phyloP scores from a whole-genome alignment of 2,113 vertebrate species.

The Hippolais icterina region DNA sequence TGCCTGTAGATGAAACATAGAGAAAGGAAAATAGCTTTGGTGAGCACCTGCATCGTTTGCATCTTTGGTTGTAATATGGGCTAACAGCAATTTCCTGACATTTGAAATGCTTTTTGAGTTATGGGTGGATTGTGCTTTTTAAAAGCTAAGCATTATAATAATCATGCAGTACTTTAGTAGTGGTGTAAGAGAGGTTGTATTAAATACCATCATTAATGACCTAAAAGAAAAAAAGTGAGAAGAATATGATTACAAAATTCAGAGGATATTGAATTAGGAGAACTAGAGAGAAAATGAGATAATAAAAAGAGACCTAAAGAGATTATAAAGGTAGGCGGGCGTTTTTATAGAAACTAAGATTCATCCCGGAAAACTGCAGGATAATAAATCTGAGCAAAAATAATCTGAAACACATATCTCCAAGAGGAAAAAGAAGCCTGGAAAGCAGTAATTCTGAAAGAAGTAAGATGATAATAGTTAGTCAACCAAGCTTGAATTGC shows the following conservation, averaged over 20 bases:
- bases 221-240: constrained; percentile 45
- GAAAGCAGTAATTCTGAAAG: constrained; percentile 37
- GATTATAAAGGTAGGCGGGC: constrained; percentile 42
- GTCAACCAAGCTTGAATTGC: constrained; percentile 43
- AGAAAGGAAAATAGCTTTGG: neutral
- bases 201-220: constrained; percentile 56
- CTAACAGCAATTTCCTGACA: constrained; percentile 20
- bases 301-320: constrained; percentile 56
- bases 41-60: neutral
- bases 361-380: constrained; percentile 16
- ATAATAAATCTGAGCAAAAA: constrained; percentile 60
- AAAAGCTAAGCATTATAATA: constrained; percentile 35
- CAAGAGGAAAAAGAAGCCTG: constrained; percentile 18
- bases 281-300: constrained; percentile 57
- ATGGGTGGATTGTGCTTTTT: neutral
- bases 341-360: constrained; percentile 42
- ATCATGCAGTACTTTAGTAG: constrained; percentile 15
- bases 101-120: constrained; percentile 14
- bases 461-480: constrained; percentile 27
- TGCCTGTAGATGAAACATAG: neutral
- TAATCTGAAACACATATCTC: constrained; percentile 47
- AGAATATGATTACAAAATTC: constrained; percentile 54
- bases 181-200: neutral
- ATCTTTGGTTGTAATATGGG: neutral
- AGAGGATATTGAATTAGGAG: constrained; percentile 61